phyloP scores from a whole-genome alignment of 1,140 invertebrate species.

The Temnothorax curvispinosus region DNA sequence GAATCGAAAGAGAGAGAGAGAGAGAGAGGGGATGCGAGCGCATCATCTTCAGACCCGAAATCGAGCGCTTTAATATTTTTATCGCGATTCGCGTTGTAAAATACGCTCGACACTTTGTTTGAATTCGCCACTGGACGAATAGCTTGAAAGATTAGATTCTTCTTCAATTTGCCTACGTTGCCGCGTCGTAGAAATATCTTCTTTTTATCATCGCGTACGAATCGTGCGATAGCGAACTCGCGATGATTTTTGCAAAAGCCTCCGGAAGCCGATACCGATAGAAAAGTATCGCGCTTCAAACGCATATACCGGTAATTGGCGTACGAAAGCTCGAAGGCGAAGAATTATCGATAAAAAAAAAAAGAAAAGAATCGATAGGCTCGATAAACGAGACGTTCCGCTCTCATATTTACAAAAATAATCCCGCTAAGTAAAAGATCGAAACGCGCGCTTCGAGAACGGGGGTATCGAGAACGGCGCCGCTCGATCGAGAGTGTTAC shows the following conservation, averaged over 20 bases:
- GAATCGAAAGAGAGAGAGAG: background rate
- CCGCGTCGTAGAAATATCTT: background rate
- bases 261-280: background rate
- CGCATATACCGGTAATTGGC: background rate
- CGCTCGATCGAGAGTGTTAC: background rate
- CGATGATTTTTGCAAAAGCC: background rate
- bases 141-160: background rate
- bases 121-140: background rate
- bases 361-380: slow-evolving; percentile 1
- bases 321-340: slow-evolving; percentile 11
- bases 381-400: background rate
- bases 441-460: background rate
- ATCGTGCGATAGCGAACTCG: background rate
- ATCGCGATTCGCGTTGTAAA: background rate
- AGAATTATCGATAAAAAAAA: background rate
- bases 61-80: background rate
- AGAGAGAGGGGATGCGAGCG: background rate
- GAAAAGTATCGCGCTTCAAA: background rate
- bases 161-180: background rate
- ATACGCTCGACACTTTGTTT: background rate
- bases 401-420: background rate
- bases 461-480: background rate
- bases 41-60: background rate
- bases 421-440: slow-evolving; percentile 4
- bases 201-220: background rate